Conservation (phyloP, 2,113 vertebrate species). For the Dryoscopus gambensis region DNA sequence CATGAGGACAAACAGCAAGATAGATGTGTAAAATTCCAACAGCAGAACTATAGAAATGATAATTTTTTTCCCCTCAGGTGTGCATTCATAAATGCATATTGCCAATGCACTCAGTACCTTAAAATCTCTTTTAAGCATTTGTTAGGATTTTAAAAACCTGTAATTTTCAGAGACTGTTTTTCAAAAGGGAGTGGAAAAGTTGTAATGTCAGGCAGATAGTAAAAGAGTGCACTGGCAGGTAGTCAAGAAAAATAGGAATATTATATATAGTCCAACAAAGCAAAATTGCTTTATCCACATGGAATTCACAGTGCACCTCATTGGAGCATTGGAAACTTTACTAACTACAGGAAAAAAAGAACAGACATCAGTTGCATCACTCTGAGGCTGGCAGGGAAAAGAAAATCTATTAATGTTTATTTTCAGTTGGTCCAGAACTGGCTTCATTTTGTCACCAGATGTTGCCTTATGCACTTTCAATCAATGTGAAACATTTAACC, state of each 20-base stretch:
- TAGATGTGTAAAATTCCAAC: not conserved
- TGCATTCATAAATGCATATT: not conserved
- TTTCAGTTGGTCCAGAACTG: not conserved
- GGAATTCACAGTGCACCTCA: not conserved
- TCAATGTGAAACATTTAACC: not conserved
- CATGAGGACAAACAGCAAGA: not conserved
- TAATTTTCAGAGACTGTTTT: not conserved
- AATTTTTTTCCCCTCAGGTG: not conserved
- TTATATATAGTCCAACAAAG: rapidly evolving
- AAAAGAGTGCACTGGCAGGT: rapidly evolving
- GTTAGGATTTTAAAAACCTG: not conserved
- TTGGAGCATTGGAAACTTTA: not conserved
- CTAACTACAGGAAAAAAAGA: not conserved
- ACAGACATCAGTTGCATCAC: not conserved
- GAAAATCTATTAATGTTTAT: not conserved
- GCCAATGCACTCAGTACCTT: not conserved
- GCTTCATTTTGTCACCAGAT: not conserved
- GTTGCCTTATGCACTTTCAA: not conserved
- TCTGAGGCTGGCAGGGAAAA: not conserved
- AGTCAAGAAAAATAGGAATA: not conserved
- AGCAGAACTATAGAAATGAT: not conserved
- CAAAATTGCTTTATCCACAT: not conserved
- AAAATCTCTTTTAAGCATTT: not conserved
- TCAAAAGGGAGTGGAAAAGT: not conserved
- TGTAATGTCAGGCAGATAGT: not conserved